Conservation (phyloP, 1,140 invertebrate species). For the Doryteuthis pealeii region DNA sequence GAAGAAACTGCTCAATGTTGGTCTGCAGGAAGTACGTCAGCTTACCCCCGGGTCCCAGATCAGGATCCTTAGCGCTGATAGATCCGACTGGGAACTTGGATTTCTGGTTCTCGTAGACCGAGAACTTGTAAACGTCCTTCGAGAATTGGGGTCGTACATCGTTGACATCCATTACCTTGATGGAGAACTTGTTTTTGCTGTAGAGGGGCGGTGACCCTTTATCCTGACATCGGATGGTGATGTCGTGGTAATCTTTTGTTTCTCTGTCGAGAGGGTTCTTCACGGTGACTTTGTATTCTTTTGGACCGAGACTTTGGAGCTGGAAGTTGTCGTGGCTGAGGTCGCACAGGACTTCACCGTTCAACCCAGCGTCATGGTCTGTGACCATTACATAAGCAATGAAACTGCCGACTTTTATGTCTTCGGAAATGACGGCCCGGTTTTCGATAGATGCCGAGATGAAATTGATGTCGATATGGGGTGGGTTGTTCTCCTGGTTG, state of each 20-base stretch:
- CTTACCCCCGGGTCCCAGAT: too few relatives aligned
- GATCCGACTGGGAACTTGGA: too few relatives aligned
- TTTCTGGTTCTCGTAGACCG: too few relatives aligned
- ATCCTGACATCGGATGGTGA: conserved; percentile 91
- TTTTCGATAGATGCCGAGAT: conserved; percentile 71
- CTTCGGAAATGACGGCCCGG: conserved; percentile 81
- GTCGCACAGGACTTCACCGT: conserved; percentile 32
- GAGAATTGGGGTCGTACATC: too few relatives aligned
- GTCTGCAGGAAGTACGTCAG: too few relatives aligned
- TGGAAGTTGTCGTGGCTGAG: conserved; percentile 28
- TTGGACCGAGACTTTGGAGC: conserved; percentile 19
- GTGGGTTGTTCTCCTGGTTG: conserved; percentile 76
- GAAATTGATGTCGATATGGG: conserved; percentile 82
- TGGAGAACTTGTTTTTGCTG: too few relatives aligned
- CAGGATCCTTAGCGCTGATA: too few relatives aligned
- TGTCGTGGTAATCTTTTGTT: conserved; percentile 74
- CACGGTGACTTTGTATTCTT: conserved; percentile 66
- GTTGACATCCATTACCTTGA: too few relatives aligned
- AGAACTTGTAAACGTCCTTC: too few relatives aligned
- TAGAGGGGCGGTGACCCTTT: conserved; percentile 74
- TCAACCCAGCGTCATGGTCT: conserved; percentile 19
- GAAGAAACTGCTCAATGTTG: too few relatives aligned
- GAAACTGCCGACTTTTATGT: conserved; percentile 73
- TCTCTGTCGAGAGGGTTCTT: conserved; percentile 91
- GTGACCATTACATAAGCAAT: conserved; percentile 14